Base-by-base conservation (phyloP, 2,797 vertebrate species). In the Sternarchorhynchus goeldii region DNA sequence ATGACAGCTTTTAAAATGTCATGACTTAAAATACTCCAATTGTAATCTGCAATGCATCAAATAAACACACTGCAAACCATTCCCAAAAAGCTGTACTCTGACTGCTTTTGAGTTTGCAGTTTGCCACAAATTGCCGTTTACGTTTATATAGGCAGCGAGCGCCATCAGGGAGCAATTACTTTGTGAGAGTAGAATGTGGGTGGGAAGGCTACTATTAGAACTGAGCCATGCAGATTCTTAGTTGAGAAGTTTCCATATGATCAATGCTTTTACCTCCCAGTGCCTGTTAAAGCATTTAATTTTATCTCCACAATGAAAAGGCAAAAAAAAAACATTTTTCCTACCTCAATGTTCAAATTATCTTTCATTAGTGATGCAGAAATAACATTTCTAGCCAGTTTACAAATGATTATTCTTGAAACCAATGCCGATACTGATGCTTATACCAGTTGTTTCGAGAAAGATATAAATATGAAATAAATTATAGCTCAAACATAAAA, bases 231-330 rank as follows among this genome's bases (percentile, higher is more conserved):
- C 60, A 71, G 53, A 57, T 55, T 59, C 65, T 68, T 50, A 25
- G 64, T 55, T 16, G 25, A 25, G 56, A 57, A 20, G 25, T 60
- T 63, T 17, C 20, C 12, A 32, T 72, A 56, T 73, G 77, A 73
- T 73, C 62, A 57, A 66, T 65, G 60, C 59, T 56, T 67, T 73
- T 79, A 70, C 29, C 58, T 36, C 57, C 25, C 36, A 57, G 57
- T 39, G 32, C 8, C 84, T 88, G 84, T 89, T 88, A 86, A 6
- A 71, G 29, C 18, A 6, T 71, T 71, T 57, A 57, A 36, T 58
- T 57, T 18, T 21, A 32, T 55, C 67, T 56, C 14, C 39, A 56
- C 21, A 55, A 36, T 71, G 55, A 57, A 17, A n/a, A 71, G 53
- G 50, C 17, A 1, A 0, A 56, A 6, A 36, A 36, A 36, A 12